A percentile compares a stretch with the other conserved stretches of the same genome.
Conservation (phyloP, 1,140 invertebrate genomes). For the Caenorhabditis inopinata region DNA sequence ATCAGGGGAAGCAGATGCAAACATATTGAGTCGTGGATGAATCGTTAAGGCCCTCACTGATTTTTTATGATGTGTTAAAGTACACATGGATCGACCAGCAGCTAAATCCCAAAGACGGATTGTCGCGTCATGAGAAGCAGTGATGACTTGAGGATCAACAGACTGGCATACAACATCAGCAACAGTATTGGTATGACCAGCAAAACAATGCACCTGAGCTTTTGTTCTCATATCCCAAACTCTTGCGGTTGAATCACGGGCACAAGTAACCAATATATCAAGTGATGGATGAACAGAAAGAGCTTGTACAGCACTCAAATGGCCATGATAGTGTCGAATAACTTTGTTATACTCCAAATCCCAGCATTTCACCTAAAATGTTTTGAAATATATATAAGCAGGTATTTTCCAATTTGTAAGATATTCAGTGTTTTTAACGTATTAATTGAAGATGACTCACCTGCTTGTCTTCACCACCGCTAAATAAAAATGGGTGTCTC, state of each 20-base stretch:
- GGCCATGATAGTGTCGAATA: slow-evolving; percentile 97
- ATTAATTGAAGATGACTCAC: slow-evolving; percentile 42
- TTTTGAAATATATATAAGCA: neutral
- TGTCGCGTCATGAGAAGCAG: slow-evolving; percentile 75
- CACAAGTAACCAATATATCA: slow-evolving; percentile 89
- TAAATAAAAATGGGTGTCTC: slow-evolving; percentile 95
- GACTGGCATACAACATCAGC: slow-evolving; percentile 88
- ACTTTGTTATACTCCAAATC: slow-evolving; percentile 99
- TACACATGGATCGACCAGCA: slow-evolving; percentile 87
- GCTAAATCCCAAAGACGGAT: slow-evolving; percentile 94
- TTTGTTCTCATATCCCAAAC: slow-evolving; percentile 98
- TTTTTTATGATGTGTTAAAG: slow-evolving; percentile 98
- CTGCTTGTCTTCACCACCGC: slow-evolving; percentile 96
- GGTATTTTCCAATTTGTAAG: no score
- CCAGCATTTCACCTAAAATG: slow-evolving; percentile 89
- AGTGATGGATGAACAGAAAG: slow-evolving; percentile 91
- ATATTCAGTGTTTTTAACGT: no score
- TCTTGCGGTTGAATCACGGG: slow-evolving; percentile 88
- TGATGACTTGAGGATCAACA: slow-evolving; percentile 81
- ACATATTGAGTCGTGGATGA: slow-evolving; percentile 91
- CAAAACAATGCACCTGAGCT: slow-evolving; percentile 91
- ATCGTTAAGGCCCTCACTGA: slow-evolving; percentile 86
- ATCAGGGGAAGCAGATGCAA: slow-evolving; percentile 94
- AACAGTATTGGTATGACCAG: slow-evolving; percentile 95
- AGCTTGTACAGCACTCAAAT: slow-evolving; percentile 92